A percentile compares a stretch with the other conserved stretches of the same genome.
phyloP scores from a whole-genome alignment of 2,113 vertebrate genomes.

The Epinephelus lanceolatus region DNA sequence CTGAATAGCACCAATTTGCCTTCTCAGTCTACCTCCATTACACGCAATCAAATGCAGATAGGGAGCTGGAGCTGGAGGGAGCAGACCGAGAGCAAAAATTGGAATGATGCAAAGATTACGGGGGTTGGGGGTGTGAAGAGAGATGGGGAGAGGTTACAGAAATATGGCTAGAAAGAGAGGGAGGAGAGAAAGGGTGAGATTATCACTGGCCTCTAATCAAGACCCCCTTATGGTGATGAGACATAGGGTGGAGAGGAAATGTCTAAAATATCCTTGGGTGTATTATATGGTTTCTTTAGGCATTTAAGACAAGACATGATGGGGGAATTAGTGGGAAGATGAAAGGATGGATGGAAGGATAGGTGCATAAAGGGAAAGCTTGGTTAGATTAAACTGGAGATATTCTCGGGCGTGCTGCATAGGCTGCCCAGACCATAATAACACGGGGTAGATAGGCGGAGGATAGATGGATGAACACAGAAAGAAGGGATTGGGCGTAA shows the following conservation, averaged over 20 bases:
- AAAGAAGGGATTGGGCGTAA: neutral
- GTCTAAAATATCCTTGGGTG: slow-evolving; percentile 56
- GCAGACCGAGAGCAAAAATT: slow-evolving; percentile 56
- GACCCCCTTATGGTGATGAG: slow-evolving; percentile 53
- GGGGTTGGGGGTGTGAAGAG: slow-evolving; percentile 3
- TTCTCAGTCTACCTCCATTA: slow-evolving; percentile 73
- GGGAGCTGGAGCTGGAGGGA: slow-evolving; percentile 55
- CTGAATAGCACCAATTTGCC: slow-evolving; percentile 79
- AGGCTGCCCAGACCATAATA: slow-evolving; percentile 34
- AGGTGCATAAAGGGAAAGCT: neutral
- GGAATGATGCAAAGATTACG: slow-evolving; percentile 63
- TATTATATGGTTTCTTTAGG: slow-evolving; percentile 56
- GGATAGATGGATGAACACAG: slow-evolving; percentile 5
- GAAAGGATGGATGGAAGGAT: slow-evolving; percentile 30
- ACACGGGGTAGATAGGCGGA: neutral
- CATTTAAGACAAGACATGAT: slow-evolving; percentile 42
- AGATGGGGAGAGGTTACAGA: slow-evolving; percentile 6
- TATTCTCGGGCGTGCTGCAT: slow-evolving; percentile 11
- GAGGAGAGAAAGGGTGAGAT: slow-evolving; percentile 51
- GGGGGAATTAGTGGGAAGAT: slow-evolving; percentile 28
- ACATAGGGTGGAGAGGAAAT: slow-evolving; percentile 37
- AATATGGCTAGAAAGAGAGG: slow-evolving; percentile 27
- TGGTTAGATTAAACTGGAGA: slow-evolving; percentile 32
- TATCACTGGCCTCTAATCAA: slow-evolving; percentile 64
- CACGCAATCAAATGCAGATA: slow-evolving; percentile 76